Conservation (phyloP, 2,888 invertebrate genomes). For the Melanophora roralis region DNA sequence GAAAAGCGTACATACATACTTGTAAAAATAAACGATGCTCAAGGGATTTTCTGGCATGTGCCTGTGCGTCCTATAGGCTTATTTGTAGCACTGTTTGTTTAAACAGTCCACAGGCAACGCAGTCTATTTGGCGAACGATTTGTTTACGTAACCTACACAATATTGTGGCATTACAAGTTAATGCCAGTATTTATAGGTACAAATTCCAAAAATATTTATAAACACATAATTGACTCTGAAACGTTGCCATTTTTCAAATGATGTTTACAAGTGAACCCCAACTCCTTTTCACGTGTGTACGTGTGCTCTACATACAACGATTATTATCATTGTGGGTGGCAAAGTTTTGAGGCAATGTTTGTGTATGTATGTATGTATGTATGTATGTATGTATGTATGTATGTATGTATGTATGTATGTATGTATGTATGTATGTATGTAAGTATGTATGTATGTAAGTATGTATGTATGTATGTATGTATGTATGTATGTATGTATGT, state of each 20-base stretch:
- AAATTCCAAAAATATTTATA: not conserved
- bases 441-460: no score
- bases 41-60: constrained; percentile 62
- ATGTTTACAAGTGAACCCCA: not conserved
- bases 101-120: not conserved
- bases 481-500: no score
- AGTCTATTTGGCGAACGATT: constrained; percentile 9
- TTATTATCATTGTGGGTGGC: no score
- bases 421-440: no score
- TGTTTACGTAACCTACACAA: constrained; percentile 6
- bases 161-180: constrained; percentile 34
- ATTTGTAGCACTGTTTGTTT: not conserved
- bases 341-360: no score
- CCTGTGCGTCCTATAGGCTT: not conserved
- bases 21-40: constrained; percentile 69
- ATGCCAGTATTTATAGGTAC: constrained; percentile 21
- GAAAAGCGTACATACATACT: constrained; percentile 19
- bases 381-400: no score
- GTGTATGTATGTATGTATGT: no score
- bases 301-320: no score
- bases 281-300: no score
- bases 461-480: no score
- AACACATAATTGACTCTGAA: constrained; percentile 1
- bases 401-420: no score
- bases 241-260: not conserved